A percentile compares a stretch with the other conserved stretches of the same genome.
Evolutionary conservation across 2,888 invertebrate genomes (phyloP).

Genomic region (Synanthedon tipuliformis): DNA sequence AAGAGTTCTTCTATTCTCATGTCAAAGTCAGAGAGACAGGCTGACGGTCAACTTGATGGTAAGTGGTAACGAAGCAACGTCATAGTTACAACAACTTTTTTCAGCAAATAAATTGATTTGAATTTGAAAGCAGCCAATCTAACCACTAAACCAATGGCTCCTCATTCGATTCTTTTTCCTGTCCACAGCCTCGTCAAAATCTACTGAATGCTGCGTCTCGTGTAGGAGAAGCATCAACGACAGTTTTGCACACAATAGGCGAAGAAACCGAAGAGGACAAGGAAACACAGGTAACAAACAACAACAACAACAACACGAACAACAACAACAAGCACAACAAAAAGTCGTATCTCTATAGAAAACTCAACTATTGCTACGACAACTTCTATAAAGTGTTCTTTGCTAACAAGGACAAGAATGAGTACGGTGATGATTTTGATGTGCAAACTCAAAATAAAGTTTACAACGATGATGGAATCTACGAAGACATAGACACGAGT

Average conservation of each 20-base stretch:
- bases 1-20: too few species aligned
- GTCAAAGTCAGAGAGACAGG: too few species aligned
- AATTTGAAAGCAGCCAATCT: too few species aligned
- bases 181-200: slow-evolving; percentile 84
- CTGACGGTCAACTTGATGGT: too few species aligned
- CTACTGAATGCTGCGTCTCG: slow-evolving; percentile 94
- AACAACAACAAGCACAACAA: slow-evolving; percentile 27
- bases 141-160: too few species aligned
- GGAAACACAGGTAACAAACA: slow-evolving; percentile 74
- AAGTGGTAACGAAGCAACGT: too few species aligned
- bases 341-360: slow-evolving; percentile 53
- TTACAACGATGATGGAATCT: slow-evolving; percentile 45
- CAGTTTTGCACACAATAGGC: slow-evolving; percentile 91
- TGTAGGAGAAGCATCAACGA: slow-evolving; percentile 96
- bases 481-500: slow-evolving; percentile 47
- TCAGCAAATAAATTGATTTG: too few species aligned
- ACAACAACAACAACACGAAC: slow-evolving; percentile 29
- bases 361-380: slow-evolving; percentile 61
- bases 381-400: slow-evolving; percentile 63
- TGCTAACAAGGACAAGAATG: slow-evolving; percentile 27
- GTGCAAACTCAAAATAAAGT: slow-evolving; percentile 7
- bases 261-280: slow-evolving; percentile 89
- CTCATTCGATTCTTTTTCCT: not conserved
- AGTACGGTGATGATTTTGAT: slow-evolving; percentile 38
- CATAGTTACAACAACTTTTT: too few species aligned